Evolutionary conservation across 2,113 vertebrate genomes (phyloP).

Genomic region (Chionodraco myersi): DNA sequence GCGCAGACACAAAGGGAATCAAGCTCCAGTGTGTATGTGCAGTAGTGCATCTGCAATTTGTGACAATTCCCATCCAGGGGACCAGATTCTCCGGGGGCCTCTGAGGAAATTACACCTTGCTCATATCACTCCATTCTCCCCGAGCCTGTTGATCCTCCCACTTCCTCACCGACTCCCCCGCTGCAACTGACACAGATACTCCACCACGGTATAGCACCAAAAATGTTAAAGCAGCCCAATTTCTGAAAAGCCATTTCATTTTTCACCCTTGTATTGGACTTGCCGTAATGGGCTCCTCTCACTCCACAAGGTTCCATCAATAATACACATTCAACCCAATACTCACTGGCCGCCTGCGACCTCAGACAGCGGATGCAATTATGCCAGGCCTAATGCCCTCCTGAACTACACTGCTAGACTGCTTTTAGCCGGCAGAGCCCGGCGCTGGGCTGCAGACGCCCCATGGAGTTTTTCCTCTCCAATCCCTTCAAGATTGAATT

Average conservation of each 20-base stretch:
- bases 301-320: conserved; percentile 62
- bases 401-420: conserved; percentile 53
- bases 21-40: conserved; percentile 16
- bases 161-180: conserved; percentile 31
- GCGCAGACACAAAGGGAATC: neutral
- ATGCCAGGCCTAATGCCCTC: conserved; percentile 66
- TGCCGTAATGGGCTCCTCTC: conserved; percentile 71
- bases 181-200: conserved; percentile 66
- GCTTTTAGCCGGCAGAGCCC: conserved; percentile 44
- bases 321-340: conserved; percentile 62
- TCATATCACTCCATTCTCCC: conserved; percentile 74
- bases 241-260: conserved; percentile 76
- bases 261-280: conserved; percentile 71
- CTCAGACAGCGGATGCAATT: conserved; percentile 75
- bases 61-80: conserved; percentile 58
- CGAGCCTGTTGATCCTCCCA: conserved; percentile 65
- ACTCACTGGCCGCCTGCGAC: conserved; percentile 65
- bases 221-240: conserved; percentile 68
- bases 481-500: conserved; percentile 30
- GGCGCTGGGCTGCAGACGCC: conserved; percentile 12
- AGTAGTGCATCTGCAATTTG: conserved; percentile 50
- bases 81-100: conserved; percentile 70
- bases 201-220: conserved; percentile 42
- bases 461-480: conserved; percentile 28
- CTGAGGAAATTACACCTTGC: conserved; percentile 75